Conservation (phyloP, 2,888 invertebrate genomes). For the Trilocha varians region DNA sequence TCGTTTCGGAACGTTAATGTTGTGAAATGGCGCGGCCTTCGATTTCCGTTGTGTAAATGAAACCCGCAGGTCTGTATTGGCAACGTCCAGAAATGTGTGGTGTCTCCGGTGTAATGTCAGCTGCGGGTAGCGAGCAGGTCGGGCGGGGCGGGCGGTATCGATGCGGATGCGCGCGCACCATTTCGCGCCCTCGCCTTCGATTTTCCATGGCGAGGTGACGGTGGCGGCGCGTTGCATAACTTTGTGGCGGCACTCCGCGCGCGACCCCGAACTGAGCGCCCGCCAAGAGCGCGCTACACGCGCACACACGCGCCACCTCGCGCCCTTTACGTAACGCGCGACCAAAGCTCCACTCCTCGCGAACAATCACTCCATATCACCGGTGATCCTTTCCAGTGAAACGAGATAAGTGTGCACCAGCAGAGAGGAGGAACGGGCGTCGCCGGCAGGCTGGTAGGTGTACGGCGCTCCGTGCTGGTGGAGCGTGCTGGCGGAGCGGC, state of each 20-base stretch:
- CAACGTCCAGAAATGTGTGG: constrained; percentile 27
- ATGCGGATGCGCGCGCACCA: constrained; percentile 58
- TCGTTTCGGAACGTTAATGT: not conserved
- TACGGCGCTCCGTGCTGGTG: constrained; percentile 53
- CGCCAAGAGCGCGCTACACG: constrained; percentile 60
- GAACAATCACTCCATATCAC: constrained; percentile 19
- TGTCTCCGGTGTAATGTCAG: constrained; percentile 47
- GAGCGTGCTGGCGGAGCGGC: constrained; percentile 36
- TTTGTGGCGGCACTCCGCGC: constrained; percentile 66
- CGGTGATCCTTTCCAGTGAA: constrained; percentile 45
- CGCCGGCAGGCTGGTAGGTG: constrained; percentile 60
- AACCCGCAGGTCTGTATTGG: constrained; percentile 15
- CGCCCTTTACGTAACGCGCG: constrained; percentile 71
- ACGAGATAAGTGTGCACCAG: constrained; percentile 41
- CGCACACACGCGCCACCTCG: constrained; percentile 56
- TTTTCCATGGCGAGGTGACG: constrained; percentile 53
- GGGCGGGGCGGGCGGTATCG: constrained; percentile 35
- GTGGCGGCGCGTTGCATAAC: constrained; percentile 70
- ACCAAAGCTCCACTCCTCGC: constrained; percentile 33
- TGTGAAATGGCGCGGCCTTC: not conserved
- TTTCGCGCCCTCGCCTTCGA: constrained; percentile 54
- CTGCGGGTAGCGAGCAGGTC: constrained; percentile 30
- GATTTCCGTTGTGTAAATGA: constrained; percentile 13
- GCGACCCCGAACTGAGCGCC: constrained; percentile 66
- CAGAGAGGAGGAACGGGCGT: constrained; percentile 8